A percentile compares a stretch with the other conserved stretches of the same genome.
Conservation (phyloP, 2,888 invertebrate species). For the Acronicta leporina region DNA sequence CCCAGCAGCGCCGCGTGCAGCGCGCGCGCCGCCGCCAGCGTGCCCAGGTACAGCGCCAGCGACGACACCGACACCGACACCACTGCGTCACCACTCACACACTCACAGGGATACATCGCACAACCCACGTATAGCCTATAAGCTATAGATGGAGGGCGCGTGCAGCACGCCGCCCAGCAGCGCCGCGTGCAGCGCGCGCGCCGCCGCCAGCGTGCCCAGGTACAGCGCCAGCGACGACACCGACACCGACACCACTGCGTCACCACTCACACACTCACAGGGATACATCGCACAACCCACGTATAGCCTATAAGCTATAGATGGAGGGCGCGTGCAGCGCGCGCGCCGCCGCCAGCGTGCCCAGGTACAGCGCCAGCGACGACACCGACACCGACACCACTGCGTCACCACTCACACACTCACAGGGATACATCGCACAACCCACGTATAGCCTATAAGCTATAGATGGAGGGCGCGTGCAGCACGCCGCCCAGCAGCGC, state of each 20-base stretch:
- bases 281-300: too few species aligned
- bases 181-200: constrained; percentile 90
- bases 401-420: too few species aligned
- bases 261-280: constrained; percentile 6
- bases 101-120: too few species aligned
- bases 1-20: constrained; percentile 91
- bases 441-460: too few species aligned
- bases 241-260: constrained; percentile 90
- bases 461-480: constrained; percentile 90
- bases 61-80: constrained; percentile 91
- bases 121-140: too few species aligned
- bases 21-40: constrained; percentile 89
- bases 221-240: constrained; percentile 91
- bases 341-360: too few species aligned
- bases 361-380: too few species aligned
- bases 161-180: constrained; percentile 91
- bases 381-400: too few species aligned
- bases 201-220: constrained; percentile 90
- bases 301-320: too few species aligned
- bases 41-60: constrained; percentile 91
- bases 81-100: constrained; percentile 86
- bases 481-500: constrained; percentile 91
- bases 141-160: too few species aligned
- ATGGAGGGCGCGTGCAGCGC: too few species aligned
- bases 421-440: too few species aligned